Base-by-base conservation (phyloP, 2,797 vertebrate genomes). In the Jordanella pulchra region DNA sequence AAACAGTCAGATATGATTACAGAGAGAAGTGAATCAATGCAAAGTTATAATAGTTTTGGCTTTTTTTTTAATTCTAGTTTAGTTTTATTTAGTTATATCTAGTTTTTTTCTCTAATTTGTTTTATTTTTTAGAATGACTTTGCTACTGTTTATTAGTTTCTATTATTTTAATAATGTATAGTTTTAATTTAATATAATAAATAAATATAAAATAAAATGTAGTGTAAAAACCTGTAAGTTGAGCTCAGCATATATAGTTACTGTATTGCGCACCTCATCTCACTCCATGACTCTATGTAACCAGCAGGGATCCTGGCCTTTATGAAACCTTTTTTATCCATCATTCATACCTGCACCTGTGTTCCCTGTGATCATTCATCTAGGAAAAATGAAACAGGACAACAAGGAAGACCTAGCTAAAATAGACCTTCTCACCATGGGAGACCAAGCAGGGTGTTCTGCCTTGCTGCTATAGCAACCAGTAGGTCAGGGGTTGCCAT, bases 381-480 rank as follows among this genome's bases (percentile, higher is more conserved):
- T 83, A 95, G 94, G 76, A 92, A 96, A 95, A 96, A 95, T 90
- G 96, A 96, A 90, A 27, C 95, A 96, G 92, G 96, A 96, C 45
- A 95, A 96, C 93, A 96, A 96, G 92, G 94, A 65, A 75, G 51
- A 71, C 55, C 94, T 90, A 95, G 96, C 67, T 93, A 95, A 93
- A 96, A 96, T 92, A 88, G 96, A 88, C 95, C 96, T 76, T 60
- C 67, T 85, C 74, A 21, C 69, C 47, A 17, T n/a, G 66, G 71
- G 79, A 84, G 76, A 83, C 81, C 30, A 35, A 77, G 76, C 81
- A 70, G 75, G 85, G 79, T 82, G 84, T 85, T 87, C 73, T 78
- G 69, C 55, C 30, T 67, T 23, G 85, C 86, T 87, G 71, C 89
- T 80, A 81, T 84, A 81, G 88, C 66, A 91, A 89, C 82, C 53